phyloP scores from a whole-genome alignment of 2,888 invertebrate species.

The Orchesella flavescens region DNA sequence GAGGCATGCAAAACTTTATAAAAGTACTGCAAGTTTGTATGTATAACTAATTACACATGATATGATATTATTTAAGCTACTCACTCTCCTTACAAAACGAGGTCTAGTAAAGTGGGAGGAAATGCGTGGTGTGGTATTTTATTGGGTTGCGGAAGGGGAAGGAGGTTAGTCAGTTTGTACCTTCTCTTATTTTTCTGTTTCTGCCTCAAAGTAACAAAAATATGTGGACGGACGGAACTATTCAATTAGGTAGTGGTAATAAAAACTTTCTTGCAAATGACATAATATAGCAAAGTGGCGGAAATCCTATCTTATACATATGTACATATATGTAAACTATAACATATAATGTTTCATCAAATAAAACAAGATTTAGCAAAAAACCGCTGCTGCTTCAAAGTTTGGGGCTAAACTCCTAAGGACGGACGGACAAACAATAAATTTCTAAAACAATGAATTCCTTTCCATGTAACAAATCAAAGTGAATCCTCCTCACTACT shows the following conservation, averaged over 20 bases:
- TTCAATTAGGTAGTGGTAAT: slow-evolving; percentile 15
- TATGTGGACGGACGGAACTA: not conserved
- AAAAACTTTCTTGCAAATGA: not conserved
- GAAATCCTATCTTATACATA: too few relatives aligned
- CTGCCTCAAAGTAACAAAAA: not conserved
- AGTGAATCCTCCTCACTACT: too few relatives aligned
- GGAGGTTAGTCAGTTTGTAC: slow-evolving; percentile 26
- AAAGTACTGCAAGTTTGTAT: too few relatives aligned
- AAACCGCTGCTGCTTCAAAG: too few relatives aligned
- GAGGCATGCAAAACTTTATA: too few relatives aligned
- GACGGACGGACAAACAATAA: too few relatives aligned
- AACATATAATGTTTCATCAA: too few relatives aligned
- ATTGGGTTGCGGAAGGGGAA: slow-evolving; percentile 58
- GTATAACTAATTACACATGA: not conserved
- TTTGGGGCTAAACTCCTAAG: too few relatives aligned
- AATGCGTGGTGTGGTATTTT: slow-evolving; percentile 6
- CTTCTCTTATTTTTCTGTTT: not conserved
- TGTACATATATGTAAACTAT: too few relatives aligned
- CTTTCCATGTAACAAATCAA: not conserved
- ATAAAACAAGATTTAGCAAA: too few relatives aligned
- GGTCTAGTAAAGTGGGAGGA: slow-evolving; percentile 15
- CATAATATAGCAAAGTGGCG: too few relatives aligned
- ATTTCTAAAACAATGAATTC: not conserved
- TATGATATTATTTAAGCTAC: not conserved
- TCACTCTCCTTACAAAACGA: not conserved